Evolutionary conservation across 2,113 vertebrate species (phyloP).

Genomic region (Forbesichthys agassizii): DNA sequence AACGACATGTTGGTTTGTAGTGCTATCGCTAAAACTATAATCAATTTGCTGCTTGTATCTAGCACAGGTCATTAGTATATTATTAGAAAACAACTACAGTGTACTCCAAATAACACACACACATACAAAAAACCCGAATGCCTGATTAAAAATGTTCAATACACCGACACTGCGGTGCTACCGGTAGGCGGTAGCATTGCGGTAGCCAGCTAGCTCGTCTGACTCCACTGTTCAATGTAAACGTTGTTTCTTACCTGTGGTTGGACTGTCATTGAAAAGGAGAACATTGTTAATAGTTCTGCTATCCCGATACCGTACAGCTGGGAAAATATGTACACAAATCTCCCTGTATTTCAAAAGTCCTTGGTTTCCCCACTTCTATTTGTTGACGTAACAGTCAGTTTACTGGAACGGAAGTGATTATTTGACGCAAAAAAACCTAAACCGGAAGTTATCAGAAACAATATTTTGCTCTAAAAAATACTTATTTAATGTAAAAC

Average conservation of each 20-base stretch:
- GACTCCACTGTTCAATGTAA: neutral
- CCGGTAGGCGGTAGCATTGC: constrained; percentile 7
- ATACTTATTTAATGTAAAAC: no score
- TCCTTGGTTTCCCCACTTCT: constrained; percentile 1
- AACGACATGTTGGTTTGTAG: neutral
- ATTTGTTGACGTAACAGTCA: neutral
- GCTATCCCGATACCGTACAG: neutral
- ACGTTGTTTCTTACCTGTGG: constrained; percentile 66
- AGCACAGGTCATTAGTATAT: neutral
- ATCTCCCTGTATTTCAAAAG: constrained; percentile 10
- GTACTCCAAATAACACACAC: neutral
- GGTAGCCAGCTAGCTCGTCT: constrained; percentile 11
- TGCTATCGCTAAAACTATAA: neutral
- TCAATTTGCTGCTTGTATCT: neutral
- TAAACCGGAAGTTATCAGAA: no score
- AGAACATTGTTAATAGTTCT: constrained; percentile 62
- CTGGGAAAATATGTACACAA: neutral
- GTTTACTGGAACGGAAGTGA: neutral
- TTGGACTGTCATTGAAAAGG: constrained; percentile 63
- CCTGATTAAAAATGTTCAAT: neutral
- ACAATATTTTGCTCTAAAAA: no score
- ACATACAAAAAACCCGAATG: neutral
- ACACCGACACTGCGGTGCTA: neutral
- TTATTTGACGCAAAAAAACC: neutral
- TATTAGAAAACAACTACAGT: neutral